Base-by-base conservation (phyloP, 2,888 invertebrate genomes). In the Prosopocoilus inquinatus region DNA sequence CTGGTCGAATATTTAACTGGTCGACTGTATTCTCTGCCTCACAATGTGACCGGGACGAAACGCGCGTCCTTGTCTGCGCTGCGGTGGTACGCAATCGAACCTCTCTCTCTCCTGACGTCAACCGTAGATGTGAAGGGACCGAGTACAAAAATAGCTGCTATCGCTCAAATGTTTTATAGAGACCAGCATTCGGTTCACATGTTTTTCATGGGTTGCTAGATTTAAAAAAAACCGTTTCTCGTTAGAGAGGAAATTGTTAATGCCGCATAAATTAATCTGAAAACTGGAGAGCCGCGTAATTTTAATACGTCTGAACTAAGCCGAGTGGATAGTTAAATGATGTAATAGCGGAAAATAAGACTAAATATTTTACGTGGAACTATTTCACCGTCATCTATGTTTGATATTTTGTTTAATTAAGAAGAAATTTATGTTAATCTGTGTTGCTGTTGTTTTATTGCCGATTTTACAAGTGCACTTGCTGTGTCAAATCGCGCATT, bases 131-230 rank as follows among this genome's bases (percentile, higher is more conserved):
- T 70, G 70, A 70, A 70, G 71, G 70, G 70, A 70, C 70, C 66
- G 64, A 56, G 70, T 68, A 71, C 70, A 70, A 71, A 72, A 72
- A 72, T 72, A 72, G 70, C 72, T 70, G 65, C 69, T 71, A 70
- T 72, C 70, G 71, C 70, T 68, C 68, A 67, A 69, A 64, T 66
- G 67, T 63, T 64, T 59, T 54, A 65, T 67, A 65, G 69, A 66
- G 67, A 61, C 69, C 53, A 68, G 68, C 57, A 45, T 49, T 48
- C 48, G 54, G 45, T 44, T 53, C 47, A 48, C 47, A 41, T 48
- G 49, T 49, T 49, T 54, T 54, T 54, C 54, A 49, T 48, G 54
- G 54, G 36, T 36, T 43, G 49, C 43, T 53, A 44, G 54, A 49
- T 48, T 49, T 44, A 49, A 54, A 48, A 52, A 53, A 53, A 53